These are phyloP conservation scores for Gallinago paraguaiae DNA, from an alignment of 2,113 vertebrate genomes.

Conservation along the genomic window DNA sequence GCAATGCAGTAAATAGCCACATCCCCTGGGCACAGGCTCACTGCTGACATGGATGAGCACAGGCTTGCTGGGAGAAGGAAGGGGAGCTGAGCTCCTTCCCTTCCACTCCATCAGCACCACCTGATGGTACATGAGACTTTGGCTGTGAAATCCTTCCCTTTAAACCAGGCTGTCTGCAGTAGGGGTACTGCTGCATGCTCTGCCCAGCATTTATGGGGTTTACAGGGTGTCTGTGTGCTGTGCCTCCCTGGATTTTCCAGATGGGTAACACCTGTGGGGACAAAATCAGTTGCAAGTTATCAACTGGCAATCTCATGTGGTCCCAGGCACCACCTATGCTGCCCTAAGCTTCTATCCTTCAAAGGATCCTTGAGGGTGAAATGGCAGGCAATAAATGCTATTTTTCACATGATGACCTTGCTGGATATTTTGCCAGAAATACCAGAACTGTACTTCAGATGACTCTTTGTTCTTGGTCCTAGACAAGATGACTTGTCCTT, in stretches of 20 bases:
- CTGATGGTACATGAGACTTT: not conserved
- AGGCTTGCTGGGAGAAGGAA: not conserved
- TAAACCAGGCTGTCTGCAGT: rapidly evolving
- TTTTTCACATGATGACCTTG: rapidly evolving
- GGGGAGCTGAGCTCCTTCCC: not conserved
- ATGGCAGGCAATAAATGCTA: rapidly evolving
- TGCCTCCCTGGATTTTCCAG: not conserved
- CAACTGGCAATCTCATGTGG: rapidly evolving
- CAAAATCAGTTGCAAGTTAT: not conserved
- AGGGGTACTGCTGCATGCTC: rapidly evolving
- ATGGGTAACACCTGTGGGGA: not conserved
- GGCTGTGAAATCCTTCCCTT: rapidly evolving
- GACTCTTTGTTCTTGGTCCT: not conserved
- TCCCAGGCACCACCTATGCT: not conserved
- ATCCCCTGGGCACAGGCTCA: not conserved
- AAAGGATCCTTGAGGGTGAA: too few species aligned
- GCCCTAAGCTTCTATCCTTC: not conserved
- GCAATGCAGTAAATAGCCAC: not conserved
- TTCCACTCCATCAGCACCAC: not conserved
- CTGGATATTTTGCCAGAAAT: not conserved
- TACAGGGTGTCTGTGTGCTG: not conserved
- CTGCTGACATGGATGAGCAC: not conserved
- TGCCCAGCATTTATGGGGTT: not conserved
- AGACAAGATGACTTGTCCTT: not conserved
- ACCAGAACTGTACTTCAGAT: rapidly evolving